These are phyloP conservation scores for Sebastes umbrosus DNA, from an alignment of 2,797 vertebrate genomes.

Conservation along the genomic window DNA sequence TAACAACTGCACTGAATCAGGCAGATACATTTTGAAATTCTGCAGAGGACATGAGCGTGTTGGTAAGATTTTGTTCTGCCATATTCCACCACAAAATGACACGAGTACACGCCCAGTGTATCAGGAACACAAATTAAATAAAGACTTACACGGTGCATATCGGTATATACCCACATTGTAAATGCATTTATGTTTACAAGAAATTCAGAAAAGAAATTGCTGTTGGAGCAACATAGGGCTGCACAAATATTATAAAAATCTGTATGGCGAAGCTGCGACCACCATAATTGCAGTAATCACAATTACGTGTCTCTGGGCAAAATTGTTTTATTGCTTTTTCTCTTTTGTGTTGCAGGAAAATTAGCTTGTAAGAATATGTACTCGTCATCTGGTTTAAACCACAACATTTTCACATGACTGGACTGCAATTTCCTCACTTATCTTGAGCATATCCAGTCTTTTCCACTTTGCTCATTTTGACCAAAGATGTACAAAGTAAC, in stretches of 20 bases:
- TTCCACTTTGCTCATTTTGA: neutral
- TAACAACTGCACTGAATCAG: conserved; percentile 14
- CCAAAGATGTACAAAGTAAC: neutral
- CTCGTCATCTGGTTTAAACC: neutral
- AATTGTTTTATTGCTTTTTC: neutral
- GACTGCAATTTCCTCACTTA: neutral
- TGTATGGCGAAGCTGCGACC: neutral
- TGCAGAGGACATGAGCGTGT: conserved; percentile 23
- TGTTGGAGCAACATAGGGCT: neutral
- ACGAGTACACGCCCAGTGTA: neutral
- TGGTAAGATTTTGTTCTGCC: conserved; percentile 16
- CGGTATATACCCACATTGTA: neutral
- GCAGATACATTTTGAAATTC: conserved; percentile 30
- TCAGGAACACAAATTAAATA: neutral
- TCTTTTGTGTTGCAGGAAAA: neutral
- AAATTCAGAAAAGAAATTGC: neutral
- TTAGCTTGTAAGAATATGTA: neutral
- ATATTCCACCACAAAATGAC: conserved; percentile 20
- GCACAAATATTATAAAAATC: neutral
- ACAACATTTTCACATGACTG: neutral
- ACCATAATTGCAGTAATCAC: neutral
- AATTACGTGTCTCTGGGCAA: neutral
- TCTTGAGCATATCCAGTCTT: neutral
- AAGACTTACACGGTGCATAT: neutral
- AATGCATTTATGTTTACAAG: neutral